phyloP scores from a whole-genome alignment of 2,113 vertebrate species.

The Mus pahari region DNA sequence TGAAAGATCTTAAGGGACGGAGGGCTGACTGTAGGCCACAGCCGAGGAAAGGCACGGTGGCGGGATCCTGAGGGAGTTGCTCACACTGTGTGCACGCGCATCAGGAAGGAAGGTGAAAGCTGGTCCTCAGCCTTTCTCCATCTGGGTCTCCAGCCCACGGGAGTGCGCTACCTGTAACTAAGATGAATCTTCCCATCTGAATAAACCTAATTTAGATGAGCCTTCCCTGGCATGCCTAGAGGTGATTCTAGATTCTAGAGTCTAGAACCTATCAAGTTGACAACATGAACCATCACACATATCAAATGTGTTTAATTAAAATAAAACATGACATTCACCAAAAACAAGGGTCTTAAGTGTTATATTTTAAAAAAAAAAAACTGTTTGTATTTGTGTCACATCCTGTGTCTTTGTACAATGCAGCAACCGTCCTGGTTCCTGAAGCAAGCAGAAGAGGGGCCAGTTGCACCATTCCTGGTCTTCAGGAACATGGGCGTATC shows the following conservation, averaged over 20 bases:
- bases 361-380: neutral
- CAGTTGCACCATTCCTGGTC: neutral
- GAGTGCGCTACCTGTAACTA: neutral
- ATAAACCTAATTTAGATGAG: neutral
- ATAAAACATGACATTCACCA: neutral
- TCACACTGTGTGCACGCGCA: no score
- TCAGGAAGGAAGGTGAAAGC: no score
- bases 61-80: neutral
- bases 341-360: neutral
- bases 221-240: neutral
- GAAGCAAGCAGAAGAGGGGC: neutral
- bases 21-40: neutral
- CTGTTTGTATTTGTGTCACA: neutral
- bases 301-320: conserved; percentile 6
- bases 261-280: neutral
- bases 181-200: neutral
- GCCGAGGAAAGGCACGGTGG: neutral
- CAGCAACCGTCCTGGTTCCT: neutral
- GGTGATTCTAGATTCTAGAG: neutral
- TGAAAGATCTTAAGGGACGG: no score
- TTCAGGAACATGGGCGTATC: neutral
- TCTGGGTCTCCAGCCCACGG: no score
- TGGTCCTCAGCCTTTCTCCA: neutral
- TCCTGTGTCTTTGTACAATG: neutral
- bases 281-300: neutral